Base-by-base conservation (phyloP, 1,140 invertebrate genomes). In the Oedothorax gibbosus region DNA sequence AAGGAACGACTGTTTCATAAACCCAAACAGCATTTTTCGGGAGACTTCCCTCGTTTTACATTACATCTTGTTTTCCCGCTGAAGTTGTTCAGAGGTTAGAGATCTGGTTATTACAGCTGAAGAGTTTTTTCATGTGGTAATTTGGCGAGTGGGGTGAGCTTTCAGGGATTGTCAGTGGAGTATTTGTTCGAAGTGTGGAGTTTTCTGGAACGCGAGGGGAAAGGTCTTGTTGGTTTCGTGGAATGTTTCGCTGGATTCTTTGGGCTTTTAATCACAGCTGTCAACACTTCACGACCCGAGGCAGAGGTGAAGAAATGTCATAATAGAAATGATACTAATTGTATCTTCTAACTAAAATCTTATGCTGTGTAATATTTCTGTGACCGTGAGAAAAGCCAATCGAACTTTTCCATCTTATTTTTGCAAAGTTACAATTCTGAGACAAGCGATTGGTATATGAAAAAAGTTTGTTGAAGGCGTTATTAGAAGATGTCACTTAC, bases 61-160 rank as follows among this genome's bases (percentile, higher is more conserved):
- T 71, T 71, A 53, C 68, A 53, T 15, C 68, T 71, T 18, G 11
- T 69, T 51, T 6, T 71, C 50, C 53, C 11, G 21, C 20, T 14
- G 15, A 50, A n/a, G 69, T n/a, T 49, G 69, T 71, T n/a, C n/a
- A 71, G 7, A 71, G 69, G 69, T 54, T 53, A 51, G 9, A 20
- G 15, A 71, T 51, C 69, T 53, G 69, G 69, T 71, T 71, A 53
- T 71, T 51, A 53, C 69, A 71, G 69, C 69, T 71, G 69, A 15
- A 51, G 21, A 71, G 49, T 71, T 71, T 49, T 71, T 71, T 71
- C 18, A 71, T 71, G 51, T 54, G 51, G 18, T 71, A 71, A 71
- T 69, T 71, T 51, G 7, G 7, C 5, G 15, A 20, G 12, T 14
- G n/a, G 69, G 50, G 14, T 11, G 49, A 51, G 69, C n/a, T 71